These are phyloP conservation scores for Dryococelus australis DNA, from an alignment of 2,888 invertebrate species.

Conservation along the genomic window DNA sequence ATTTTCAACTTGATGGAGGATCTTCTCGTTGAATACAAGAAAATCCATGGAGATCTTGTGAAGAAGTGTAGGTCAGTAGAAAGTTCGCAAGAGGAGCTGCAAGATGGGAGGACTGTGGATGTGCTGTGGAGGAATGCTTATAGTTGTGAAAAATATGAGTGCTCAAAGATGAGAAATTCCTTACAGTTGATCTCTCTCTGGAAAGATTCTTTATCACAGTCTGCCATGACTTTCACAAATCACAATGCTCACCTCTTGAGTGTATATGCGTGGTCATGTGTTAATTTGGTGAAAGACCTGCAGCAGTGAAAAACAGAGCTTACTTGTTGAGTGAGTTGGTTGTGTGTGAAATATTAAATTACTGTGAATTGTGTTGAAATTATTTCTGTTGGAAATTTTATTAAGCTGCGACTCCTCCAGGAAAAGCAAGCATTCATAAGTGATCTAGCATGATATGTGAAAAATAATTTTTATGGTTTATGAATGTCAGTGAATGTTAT, in stretches of 20 bases:
- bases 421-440: too few species aligned
- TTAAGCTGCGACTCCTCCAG: background rate
- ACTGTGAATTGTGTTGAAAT: background rate
- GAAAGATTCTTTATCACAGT: background rate
- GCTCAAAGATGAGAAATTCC: background rate
- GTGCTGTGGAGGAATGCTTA: background rate
- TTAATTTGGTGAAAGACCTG: background rate
- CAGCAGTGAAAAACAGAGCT: background rate
- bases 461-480: too few species aligned
- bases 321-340: background rate
- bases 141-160: background rate
- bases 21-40: background rate
- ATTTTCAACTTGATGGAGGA: background rate
- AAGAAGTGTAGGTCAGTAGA: background rate
- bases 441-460: too few species aligned
- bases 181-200: background rate
- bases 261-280: background rate
- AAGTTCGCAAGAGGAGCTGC: background rate
- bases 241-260: conserved; percentile 8
- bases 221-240: background rate
- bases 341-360: background rate
- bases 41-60: background rate
- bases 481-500: too few species aligned
- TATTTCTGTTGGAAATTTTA: background rate
- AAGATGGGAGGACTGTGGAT: background rate